These are phyloP conservation scores for Coracopsis vasa DNA, from an alignment of 2,113 vertebrate genomes.

Conservation along the genomic window DNA sequence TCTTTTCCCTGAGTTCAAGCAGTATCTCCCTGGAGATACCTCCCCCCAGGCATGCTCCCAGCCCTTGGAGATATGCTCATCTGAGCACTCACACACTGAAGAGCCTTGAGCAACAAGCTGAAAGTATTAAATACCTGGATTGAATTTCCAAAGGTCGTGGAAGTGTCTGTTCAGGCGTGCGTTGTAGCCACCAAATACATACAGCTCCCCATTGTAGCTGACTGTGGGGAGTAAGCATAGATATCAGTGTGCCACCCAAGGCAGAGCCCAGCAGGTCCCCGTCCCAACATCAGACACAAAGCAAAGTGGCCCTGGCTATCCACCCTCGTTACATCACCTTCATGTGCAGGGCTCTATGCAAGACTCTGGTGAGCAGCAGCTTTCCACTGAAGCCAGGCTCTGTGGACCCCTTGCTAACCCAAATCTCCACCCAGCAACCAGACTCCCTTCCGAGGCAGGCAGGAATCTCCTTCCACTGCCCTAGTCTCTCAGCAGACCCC, in stretches of 20 bases:
- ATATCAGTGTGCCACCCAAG: background rate
- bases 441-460: background rate
- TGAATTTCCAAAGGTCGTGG: conserved; percentile 98
- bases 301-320: background rate
- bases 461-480: background rate
- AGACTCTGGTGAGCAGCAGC: background rate
- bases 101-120: background rate
- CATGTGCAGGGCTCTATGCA: accelerated
- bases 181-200: conserved; percentile 97
- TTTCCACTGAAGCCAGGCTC: background rate
- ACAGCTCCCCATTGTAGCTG: conserved; percentile 91
- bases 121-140: conserved; percentile 82
- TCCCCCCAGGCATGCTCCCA: background rate
- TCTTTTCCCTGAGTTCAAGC: background rate
- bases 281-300: background rate
- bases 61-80: background rate
- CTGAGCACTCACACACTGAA: background rate
- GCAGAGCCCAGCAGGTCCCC: background rate
- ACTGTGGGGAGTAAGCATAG: conserved; percentile 74
- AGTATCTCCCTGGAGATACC: background rate
- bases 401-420: background rate
- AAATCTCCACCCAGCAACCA: background rate
- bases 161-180: conserved; percentile 95
- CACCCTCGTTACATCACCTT: background rate
- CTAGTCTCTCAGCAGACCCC: background rate